Evolutionary conservation across 2,888 invertebrate genomes (phyloP).

Genomic region (Pristionchus fissidentatus): DNA sequence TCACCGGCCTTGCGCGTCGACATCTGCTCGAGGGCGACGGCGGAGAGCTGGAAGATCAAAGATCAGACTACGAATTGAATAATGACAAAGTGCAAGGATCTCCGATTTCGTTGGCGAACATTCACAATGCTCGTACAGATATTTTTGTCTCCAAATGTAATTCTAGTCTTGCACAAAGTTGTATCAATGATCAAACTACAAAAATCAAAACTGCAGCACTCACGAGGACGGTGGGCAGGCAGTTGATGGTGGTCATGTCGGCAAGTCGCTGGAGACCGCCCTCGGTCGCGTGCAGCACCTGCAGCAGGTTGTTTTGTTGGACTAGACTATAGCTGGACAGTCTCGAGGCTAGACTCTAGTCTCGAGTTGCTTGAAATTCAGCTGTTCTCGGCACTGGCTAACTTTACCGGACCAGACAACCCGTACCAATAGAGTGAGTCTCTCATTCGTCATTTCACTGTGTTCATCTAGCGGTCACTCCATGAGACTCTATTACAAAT

Average conservation of each 20-base stretch:
- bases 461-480: too few species aligned
- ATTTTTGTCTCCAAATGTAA: background rate
- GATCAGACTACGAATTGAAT: background rate
- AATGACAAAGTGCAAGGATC: background rate
- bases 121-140: too few species aligned
- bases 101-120: too few species aligned
- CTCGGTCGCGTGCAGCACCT: conserved; percentile 67
- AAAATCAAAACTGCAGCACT: background rate
- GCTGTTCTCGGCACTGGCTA: too few species aligned
- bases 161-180: background rate
- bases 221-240: conserved; percentile 84
- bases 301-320: background rate
- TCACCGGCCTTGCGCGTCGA: conserved; percentile 83
- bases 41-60: conserved; percentile 82
- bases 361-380: background rate
- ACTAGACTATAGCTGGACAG: background rate
- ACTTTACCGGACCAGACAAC: too few species aligned
- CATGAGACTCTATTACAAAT: background rate
- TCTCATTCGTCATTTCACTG: too few species aligned
- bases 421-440: too few species aligned
- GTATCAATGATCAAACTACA: conserved; percentile 19
- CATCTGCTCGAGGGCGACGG: conserved; percentile 89
- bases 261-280: conserved; percentile 68
- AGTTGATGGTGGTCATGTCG: conserved; percentile 84
- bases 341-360: conserved; percentile 20